Evolutionary conservation across 2,113 vertebrate genomes (phyloP).

Genomic region (Centrocercus urophasianus): DNA sequence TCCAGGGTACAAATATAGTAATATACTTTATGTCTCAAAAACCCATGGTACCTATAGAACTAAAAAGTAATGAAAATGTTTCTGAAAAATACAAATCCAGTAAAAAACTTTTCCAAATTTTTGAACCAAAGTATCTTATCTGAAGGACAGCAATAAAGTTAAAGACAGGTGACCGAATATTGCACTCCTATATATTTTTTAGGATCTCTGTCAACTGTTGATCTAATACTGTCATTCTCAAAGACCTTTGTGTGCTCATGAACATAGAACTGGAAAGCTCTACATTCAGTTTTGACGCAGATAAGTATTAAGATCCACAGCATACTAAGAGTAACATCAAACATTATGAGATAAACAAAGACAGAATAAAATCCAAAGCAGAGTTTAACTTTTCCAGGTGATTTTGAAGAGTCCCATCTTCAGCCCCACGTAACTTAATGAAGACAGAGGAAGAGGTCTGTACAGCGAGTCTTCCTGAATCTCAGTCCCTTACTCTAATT

Average conservation of each 20-base stretch:
- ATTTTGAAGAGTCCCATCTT: background rate
- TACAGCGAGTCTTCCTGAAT: background rate
- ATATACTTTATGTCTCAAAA: background rate
- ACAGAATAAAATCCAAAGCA: background rate
- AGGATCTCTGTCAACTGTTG: background rate
- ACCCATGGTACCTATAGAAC: background rate
- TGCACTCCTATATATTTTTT: background rate
- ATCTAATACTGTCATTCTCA: background rate
- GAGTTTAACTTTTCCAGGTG: background rate
- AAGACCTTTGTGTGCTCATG: background rate
- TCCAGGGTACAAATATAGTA: background rate
- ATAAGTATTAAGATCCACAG: background rate
- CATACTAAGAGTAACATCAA: background rate
- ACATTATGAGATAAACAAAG: background rate
- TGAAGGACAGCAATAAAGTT: background rate
- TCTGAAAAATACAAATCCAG: background rate
- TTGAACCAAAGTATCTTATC: background rate
- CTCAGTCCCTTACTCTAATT: background rate
- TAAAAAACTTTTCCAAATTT: background rate
- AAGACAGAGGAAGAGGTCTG: background rate
- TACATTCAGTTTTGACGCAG: background rate
- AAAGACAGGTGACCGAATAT: background rate
- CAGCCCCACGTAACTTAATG: background rate
- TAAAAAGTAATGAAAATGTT: background rate
- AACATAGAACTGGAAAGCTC: background rate